Conservation (phyloP, 2,113 vertebrate species). For the Mobula birostris region DNA sequence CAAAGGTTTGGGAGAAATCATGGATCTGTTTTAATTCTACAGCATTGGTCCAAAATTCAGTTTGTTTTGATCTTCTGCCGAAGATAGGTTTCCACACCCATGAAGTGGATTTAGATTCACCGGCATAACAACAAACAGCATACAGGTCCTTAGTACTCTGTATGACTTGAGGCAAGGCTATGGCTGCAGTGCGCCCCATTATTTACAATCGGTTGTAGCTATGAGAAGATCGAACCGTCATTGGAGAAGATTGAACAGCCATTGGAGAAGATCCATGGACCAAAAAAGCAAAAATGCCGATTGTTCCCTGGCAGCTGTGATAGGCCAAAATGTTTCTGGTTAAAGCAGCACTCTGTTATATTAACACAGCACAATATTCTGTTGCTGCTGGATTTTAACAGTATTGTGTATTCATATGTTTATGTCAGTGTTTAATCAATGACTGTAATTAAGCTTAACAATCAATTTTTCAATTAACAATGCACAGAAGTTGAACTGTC, state of each 20-base stretch:
- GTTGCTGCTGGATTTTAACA: not conserved
- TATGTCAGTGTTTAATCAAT: conserved; percentile 26
- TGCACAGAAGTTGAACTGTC: conserved; percentile 4
- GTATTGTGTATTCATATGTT: not conserved
- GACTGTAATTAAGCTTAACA: conserved; percentile 25
- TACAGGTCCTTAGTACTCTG: not conserved
- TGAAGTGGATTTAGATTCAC: not conserved
- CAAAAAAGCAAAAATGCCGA: not conserved
- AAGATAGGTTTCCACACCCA: not conserved
- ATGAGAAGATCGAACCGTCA: not conserved
- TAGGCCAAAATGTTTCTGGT: not conserved
- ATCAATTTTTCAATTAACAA: conserved; percentile 32
- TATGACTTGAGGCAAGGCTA: not conserved
- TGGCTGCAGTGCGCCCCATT: not conserved
- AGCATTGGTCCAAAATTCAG: not conserved
- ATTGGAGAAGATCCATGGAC: not conserved
- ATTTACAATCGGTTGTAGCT: not conserved
- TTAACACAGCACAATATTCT: not conserved
- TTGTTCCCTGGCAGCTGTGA: not conserved
- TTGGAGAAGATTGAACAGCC: not conserved
- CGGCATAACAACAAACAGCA: not conserved
- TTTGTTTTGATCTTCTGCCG: not conserved
- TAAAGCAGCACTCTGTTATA: not conserved
- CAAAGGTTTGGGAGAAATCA: not conserved
- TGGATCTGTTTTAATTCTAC: not conserved